phyloP scores from a whole-genome alignment of 2,113 vertebrate species.

The Brachionichthys hirsutus region DNA sequence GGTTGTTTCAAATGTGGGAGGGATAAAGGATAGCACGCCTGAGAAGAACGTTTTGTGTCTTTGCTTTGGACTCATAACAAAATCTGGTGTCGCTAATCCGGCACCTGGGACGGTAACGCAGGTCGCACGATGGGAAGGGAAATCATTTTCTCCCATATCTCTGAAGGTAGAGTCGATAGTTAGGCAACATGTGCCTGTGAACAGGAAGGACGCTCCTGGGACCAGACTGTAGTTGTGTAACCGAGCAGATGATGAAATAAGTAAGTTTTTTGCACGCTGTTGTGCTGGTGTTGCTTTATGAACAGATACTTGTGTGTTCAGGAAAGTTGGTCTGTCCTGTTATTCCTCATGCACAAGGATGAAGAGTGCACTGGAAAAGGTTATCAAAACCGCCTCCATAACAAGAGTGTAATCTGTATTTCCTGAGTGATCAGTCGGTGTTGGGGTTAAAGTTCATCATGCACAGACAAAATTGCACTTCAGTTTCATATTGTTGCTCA shows the following conservation, averaged over 20 bases:
- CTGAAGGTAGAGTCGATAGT: constrained; percentile 57
- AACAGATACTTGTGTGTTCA: not conserved
- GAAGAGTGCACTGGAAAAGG: not conserved
- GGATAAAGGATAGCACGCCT: constrained; percentile 21
- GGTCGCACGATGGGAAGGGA: constrained; percentile 65
- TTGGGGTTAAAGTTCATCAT: constrained; percentile 58
- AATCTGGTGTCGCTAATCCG: not conserved
- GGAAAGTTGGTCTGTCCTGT: not conserved
- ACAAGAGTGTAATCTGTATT: constrained; percentile 9
- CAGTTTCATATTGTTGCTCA: constrained; percentile 3
- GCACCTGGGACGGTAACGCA: not conserved
- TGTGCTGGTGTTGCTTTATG: not conserved
- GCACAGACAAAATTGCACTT: constrained; percentile 3
- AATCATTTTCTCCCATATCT: constrained; percentile 63
- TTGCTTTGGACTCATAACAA: constrained; percentile 14
- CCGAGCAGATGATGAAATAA: constrained; percentile 39
- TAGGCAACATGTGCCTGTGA: not conserved
- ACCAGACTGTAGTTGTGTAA: constrained; percentile 30
- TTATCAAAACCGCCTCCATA: constrained; percentile 23
- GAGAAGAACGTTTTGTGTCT: constrained; percentile 34
- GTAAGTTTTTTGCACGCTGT: not conserved
- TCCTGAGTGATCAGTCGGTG: constrained; percentile 11
- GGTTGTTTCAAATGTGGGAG: constrained; percentile 45
- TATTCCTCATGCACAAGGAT: not conserved
- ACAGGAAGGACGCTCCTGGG: not conserved